Conservation (phyloP, 2,888 invertebrate genomes). For the Muscina levida region DNA sequence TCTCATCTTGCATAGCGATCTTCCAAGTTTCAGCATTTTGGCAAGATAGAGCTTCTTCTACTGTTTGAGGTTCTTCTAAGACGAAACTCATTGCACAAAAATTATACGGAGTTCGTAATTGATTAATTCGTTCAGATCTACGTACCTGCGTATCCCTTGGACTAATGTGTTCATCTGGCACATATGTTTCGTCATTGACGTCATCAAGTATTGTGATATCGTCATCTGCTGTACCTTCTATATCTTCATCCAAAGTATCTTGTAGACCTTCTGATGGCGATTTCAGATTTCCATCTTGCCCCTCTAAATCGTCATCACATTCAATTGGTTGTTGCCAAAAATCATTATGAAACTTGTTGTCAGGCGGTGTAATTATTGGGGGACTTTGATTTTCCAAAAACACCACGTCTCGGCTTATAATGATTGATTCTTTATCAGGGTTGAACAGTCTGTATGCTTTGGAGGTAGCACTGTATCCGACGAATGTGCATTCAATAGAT, state of each 20-base stretch:
- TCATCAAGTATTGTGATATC: neutral
- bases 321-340: neutral
- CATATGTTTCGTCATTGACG: no score
- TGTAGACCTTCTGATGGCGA: neutral
- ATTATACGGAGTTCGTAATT: no score
- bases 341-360: neutral
- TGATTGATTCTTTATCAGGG: constrained; percentile 1
- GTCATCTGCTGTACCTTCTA: no score
- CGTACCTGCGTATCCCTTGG: no score
- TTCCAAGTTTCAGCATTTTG: constrained; percentile 50
- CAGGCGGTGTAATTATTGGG: no score
- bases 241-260: no score
- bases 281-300: neutral
- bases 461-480: constrained; percentile 30
- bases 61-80: neutral
- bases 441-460: constrained; percentile 59
- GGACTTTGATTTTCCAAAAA: constrained; percentile 32
- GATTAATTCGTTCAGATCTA: neutral
- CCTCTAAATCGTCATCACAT: neutral
- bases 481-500: constrained; percentile 42
- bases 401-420: constrained; percentile 38
- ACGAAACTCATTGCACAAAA: neutral
- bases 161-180: no score
- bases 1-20: constrained; percentile 57
- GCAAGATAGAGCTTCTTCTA: neutral